Base-by-base conservation (phyloP, 1,140 invertebrate genomes). In the Yoshiicerus persimilis region DNA sequence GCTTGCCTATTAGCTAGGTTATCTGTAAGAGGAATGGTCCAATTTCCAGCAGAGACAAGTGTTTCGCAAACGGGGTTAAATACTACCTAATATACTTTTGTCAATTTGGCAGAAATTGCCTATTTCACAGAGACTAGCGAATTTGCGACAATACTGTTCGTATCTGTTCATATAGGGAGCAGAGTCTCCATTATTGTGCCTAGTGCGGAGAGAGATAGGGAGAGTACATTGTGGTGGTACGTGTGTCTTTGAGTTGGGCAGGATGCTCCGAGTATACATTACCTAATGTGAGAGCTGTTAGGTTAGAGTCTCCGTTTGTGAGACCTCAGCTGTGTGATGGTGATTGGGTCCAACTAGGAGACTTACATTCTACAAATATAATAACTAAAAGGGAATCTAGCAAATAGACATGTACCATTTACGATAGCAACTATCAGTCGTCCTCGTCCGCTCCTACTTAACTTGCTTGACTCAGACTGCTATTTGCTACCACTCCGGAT, bases 11-110 rank as follows among this genome's bases (percentile, higher is more conserved):
- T 80, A 56, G 47, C 47, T 56, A 80, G 75, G 75, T 80, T 80
- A 80, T 80, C 75, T 80, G 75, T 80, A 80, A 80, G 75, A 80
- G 75, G 75, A 80, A 80, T 80, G 75, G 75, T 80, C 75, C 75
- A 80, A 80, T 80, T 80, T 80, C 75, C 75, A 80, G 75, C 75
- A 34, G 75, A 80, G 75, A 80, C 75, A 80, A 80, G 75, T 80
- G 75, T 80, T 80, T 80, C 75, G 75, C 75, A 80, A 80, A 80
- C 75, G 75, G 75, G 75, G 75, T 80, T 80, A 80, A 80, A 80
- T 80, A 80, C 75, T 80, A 80, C 75, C 75, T 80, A 80, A 80
- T 80, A 80, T 80, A 80, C 75, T 80, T 80, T 80, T 80, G 75
- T 80, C 75, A 80, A 80, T 80, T 80, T 80, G 75, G 75, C 75